Conservation (phyloP, 2,113 vertebrate species). For the Mohoua ochrocephala region DNA sequence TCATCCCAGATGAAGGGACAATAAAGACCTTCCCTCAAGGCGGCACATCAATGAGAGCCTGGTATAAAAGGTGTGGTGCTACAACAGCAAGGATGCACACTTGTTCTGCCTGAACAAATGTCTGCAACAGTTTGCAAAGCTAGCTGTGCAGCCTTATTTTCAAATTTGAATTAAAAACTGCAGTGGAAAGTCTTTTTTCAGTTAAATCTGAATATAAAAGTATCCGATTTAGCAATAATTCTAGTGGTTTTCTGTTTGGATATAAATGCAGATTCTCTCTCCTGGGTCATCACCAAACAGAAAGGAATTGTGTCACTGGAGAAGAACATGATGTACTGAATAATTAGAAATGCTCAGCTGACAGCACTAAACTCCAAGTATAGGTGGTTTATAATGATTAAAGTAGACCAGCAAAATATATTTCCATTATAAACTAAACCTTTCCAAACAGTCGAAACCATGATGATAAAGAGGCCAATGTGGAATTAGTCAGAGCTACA, state of each 20-base stretch:
- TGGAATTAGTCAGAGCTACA: constrained; percentile 19
- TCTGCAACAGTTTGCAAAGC: neutral
- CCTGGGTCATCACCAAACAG: neutral
- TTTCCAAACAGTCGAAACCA: constrained; percentile 26
- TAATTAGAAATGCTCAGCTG: constrained; percentile 9
- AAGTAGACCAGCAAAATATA: constrained; percentile 29
- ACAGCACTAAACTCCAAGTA: neutral
- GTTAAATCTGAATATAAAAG: neutral
- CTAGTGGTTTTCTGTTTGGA: neutral
- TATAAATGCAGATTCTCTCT: neutral
- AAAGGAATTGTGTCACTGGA: neutral
- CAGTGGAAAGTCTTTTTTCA: neutral
- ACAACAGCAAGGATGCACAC: neutral
- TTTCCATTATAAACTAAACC: neutral
- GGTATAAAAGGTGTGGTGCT: neutral
- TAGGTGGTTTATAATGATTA: neutral
- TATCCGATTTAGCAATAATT: neutral
- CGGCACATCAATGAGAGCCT: neutral
- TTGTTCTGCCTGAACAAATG: neutral
- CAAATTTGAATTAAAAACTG: neutral
- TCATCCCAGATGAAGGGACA: neutral
- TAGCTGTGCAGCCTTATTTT: neutral
- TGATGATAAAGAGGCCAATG: neutral
- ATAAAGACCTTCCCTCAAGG: constrained; percentile 17
- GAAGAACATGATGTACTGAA: neutral